Percentiles rank a stretch among this genome's conserved stretches.
These are phyloP conservation scores for Macaria liturata DNA, from an alignment of 2,888 invertebrate genomes.

Conservation along the genomic window DNA sequence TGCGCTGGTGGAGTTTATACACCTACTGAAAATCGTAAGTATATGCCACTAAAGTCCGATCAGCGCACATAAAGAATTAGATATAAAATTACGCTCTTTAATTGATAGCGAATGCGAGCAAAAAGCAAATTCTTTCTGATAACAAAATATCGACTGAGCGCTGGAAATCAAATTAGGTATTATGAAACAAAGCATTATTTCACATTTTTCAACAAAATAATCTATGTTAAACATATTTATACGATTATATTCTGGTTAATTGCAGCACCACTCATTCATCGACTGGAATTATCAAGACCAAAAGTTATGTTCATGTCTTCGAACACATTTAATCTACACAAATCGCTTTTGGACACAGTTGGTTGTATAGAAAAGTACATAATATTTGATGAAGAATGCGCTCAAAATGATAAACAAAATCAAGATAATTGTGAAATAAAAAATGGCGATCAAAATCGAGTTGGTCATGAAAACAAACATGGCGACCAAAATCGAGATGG, in stretches of 20 bases:
- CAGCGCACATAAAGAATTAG: too few species aligned
- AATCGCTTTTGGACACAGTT: conserved; percentile 15
- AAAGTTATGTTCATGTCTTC: conserved; percentile 43
- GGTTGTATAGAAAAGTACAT: conserved; percentile 33
- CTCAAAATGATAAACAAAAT: conserved; percentile 14
- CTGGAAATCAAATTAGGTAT: too few species aligned
- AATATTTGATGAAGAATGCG: conserved; percentile 31
- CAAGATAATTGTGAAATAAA: background rate
- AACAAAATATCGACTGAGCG: too few species aligned
- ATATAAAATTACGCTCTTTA: too few species aligned
- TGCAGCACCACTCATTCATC: conserved; percentile 40
- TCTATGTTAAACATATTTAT: too few species aligned
- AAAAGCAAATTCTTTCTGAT: too few species aligned
- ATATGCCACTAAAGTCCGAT: too few species aligned
- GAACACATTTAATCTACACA: conserved; percentile 31
- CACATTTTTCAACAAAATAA: too few species aligned
- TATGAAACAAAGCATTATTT: too few species aligned
- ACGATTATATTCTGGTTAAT: too few species aligned
- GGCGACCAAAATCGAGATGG: conserved; percentile 9
- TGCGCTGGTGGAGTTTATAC: conserved; percentile 41
- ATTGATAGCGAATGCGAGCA: too few species aligned
- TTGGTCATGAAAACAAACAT: conserved; percentile 8
- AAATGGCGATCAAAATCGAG: conserved; percentile 9
- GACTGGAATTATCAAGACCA: conserved; percentile 39
- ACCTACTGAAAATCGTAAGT: conserved; percentile 25